A percentile compares a stretch with the other conserved stretches of the same genome.
Evolutionary conservation across 1,140 invertebrate genomes (phyloP).

Genomic region (Danaus plexippus): DNA sequence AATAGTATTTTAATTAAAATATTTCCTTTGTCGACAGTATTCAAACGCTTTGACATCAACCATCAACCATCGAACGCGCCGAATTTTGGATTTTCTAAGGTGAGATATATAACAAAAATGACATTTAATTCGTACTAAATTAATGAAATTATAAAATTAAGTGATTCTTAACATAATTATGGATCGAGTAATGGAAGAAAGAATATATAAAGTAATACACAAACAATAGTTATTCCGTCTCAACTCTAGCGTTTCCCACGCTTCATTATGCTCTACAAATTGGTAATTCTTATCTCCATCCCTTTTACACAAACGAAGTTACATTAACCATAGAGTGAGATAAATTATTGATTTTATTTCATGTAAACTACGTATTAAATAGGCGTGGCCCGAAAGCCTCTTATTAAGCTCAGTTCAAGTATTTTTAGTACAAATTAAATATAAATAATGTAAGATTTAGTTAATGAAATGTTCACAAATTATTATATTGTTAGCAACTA

Average conservation of each 20-base stretch:
- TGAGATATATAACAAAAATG: conserved; percentile 56
- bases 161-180: too few species aligned
- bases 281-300: conserved; percentile 22
- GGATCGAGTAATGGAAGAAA: too few species aligned
- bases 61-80: conserved; percentile 84
- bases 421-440: conserved; percentile 41
- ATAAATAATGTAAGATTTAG: too few species aligned
- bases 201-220: too few species aligned
- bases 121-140: too few species aligned
- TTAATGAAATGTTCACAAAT: too few species aligned
- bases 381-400: conserved; percentile 45
- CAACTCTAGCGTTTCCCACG: conserved; percentile 26
- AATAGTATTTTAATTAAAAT: background rate
- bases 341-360: conserved; percentile 34
- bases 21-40: conserved; percentile 76
- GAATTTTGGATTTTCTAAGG: conserved; percentile 95
- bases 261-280: conserved; percentile 26
- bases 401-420: conserved; percentile 50
- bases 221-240: too few species aligned
- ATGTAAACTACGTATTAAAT: conserved; percentile 44
- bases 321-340: conserved; percentile 23
- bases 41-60: conserved; percentile 88
- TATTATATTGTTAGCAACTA: too few species aligned
- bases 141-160: too few species aligned
- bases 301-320: conserved; percentile 23